Evolutionary conservation across 2,888 invertebrate genomes (phyloP).

Genomic region (Odontocerum albicorne): DNA sequence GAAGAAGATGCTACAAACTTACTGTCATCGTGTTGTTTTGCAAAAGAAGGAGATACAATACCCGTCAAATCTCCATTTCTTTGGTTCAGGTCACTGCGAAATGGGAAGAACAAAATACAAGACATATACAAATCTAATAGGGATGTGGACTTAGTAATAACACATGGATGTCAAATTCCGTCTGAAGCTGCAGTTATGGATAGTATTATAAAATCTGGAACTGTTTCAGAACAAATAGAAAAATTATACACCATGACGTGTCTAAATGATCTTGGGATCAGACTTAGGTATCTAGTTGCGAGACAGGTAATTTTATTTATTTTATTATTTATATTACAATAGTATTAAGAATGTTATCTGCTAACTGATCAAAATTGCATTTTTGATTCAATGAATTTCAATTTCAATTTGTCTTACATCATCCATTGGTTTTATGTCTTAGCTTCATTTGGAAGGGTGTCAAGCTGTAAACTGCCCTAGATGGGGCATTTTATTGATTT

Average conservation of each 20-base stretch:
- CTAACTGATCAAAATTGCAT: too few species aligned
- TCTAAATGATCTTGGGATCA: constrained; percentile 71
- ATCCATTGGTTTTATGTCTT: too few species aligned
- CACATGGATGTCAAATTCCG: constrained; percentile 53
- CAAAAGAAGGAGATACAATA: constrained; percentile 60
- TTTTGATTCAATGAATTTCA: too few species aligned
- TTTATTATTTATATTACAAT: too few species aligned
- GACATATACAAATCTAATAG: too few species aligned
- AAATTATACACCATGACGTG: constrained; percentile 61
- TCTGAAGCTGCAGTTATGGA: constrained; percentile 51
- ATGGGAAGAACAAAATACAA: constrained; percentile 43
- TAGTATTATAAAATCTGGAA: constrained; percentile 51
- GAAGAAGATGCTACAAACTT: constrained; percentile 57
- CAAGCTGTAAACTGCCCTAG: too few species aligned
- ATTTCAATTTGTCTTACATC: too few species aligned
- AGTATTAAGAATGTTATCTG: too few species aligned
- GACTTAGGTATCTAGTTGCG: constrained; percentile 77
- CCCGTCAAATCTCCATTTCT: constrained; percentile 70
- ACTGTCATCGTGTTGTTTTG: constrained; percentile 59
- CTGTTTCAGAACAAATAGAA: constrained; percentile 69
- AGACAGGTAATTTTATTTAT: constrained; percentile 56
- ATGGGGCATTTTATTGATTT: too few species aligned
- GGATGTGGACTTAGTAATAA: constrained; percentile 39
- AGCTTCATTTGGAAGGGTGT: too few species aligned
- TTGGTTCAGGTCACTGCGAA: constrained; percentile 65